Base-by-base conservation (phyloP, 1,140 invertebrate genomes). In the Dreissena rostriformis region DNA sequence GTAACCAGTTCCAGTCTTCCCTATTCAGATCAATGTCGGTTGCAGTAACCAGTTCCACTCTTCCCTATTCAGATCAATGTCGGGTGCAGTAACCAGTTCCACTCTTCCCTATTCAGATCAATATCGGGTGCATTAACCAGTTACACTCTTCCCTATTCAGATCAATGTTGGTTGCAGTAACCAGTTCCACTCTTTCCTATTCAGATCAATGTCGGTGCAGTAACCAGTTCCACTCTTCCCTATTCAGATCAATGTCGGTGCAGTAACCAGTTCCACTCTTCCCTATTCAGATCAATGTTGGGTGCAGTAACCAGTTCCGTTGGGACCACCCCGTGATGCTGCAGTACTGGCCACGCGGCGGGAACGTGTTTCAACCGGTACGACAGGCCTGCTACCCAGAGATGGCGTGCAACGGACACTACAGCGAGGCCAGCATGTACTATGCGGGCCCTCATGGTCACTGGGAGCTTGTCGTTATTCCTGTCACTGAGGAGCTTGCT, bases 61-160 rank as follows among this genome's bases (percentile, higher is more conserved):
- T n/a, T n/a, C n/a, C n/a, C n/a, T n/a, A n/a, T 75, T 26, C 82
- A 93, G 92, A 92, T 93, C 49, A 93, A 93, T 89, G 92, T 93
- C 52, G 92, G 91, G 5, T 93, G 92, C 84, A 90, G 88, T 61
- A 90, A 90, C 66, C 85, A 88, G 39, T 93, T 93, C 67, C 86
- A 90, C 4, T 91, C n/a, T n/a, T n/a, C n/a, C n/a, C n/a, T n/a
- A n/a, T n/a, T n/a, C n/a, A n/a, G n/a, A n/a, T n/a, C n/a, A n/a
- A n/a, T n/a, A n/a, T n/a, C n/a, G n/a, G n/a, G n/a, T n/a, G n/a
- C n/a, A n/a, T n/a, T n/a, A n/a, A n/a, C n/a, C n/a, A n/a, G n/a
- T n/a, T n/a, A n/a, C n/a, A n/a, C n/a, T n/a, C n/a, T n/a, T n/a
- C n/a, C n/a, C n/a, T n/a, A n/a, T 74, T 24, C 82, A 93, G 92